Evolutionary conservation across 2,113 vertebrate species (phyloP).

Genomic region (Tragelaphus scriptus): DNA sequence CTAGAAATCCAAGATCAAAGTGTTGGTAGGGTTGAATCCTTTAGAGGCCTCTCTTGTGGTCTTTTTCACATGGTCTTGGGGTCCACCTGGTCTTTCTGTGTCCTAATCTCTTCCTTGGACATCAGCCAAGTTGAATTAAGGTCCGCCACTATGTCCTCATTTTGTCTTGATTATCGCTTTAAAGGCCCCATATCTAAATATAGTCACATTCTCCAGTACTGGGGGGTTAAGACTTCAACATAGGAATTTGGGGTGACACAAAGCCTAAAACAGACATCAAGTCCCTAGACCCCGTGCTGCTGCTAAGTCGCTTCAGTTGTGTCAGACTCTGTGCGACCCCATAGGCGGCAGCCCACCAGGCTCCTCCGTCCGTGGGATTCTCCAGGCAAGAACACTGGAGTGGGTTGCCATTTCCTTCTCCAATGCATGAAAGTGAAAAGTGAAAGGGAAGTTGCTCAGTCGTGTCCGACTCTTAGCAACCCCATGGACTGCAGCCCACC

Average conservation of each 20-base stretch:
- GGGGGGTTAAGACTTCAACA: not conserved
- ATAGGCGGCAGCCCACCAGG: too few relatives aligned
- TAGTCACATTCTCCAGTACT: not conserved
- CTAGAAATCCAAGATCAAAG: not conserved
- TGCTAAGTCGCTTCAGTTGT: too few relatives aligned
- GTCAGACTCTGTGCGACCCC: too few relatives aligned
- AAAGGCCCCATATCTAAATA: not conserved
- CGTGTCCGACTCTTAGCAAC: too few relatives aligned
- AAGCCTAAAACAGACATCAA: not conserved
- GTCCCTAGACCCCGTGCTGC: not conserved
- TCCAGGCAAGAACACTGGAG: too few relatives aligned
- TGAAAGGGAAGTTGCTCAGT: too few relatives aligned
- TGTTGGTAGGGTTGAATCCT: not conserved
- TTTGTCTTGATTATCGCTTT: not conserved
- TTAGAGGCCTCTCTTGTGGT: not conserved
- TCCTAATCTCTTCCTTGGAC: not conserved
- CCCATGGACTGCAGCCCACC: too few relatives aligned
- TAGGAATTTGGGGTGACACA: not conserved
- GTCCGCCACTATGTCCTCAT: not conserved
- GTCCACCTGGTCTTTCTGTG: not conserved
- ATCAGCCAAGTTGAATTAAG: not conserved
- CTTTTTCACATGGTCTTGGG: not conserved
- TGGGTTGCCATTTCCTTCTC: too few relatives aligned
- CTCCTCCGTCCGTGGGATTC: too few relatives aligned
- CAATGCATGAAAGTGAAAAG: too few relatives aligned